Base-by-base conservation (phyloP, 2,888 invertebrate species). In the Elysia crispata region DNA sequence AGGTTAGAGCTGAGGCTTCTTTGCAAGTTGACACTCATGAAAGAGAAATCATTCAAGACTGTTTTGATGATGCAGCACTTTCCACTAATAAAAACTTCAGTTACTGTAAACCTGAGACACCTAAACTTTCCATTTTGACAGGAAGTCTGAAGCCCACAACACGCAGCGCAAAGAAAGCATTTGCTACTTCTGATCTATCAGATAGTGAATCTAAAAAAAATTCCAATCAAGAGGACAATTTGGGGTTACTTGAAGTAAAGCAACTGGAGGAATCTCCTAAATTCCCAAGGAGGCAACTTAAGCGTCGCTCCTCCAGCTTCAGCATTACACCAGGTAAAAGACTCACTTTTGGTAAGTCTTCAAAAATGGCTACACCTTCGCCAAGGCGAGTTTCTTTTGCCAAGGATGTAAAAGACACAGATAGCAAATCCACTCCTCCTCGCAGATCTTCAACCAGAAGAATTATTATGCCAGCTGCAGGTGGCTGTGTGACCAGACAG, bases 271-370 rank as follows among this genome's bases (percentile, higher is more conserved):
- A 69, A 28, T 80, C 80, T 5, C 80, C 80, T 8, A 80, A 74
- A 62, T 76, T 80, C 20, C 62, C 80, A 15, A 57, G 76, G n/a
- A 66, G 80, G 20, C 33, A 64, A 50, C 18, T 80, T 1, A 80
- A 80, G 30, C 50, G 80, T 6, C 57, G 80, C 15, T 80, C 80
- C n/a, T 80, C 80, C 50, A 76, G 70, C 69, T 64, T 80, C 11
- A 76, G 69, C 76, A 76, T 64, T 31, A 80, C 80, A 11, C 80
- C 80, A 49, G 80, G 80, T 30, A 80, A 80, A 60, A 70, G 80
- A 11, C 64, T 80, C 0, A 80, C 67, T 1, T 80, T 80, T 76
- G 80, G 80, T 0, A 79, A 75, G 69, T 23, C 69, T 57, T 69
- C 75, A 49, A 76, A 76, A 25, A 33, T 70, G 41, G 31, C 60